Percentiles rank a stretch among this genome's conserved stretches.
Evolutionary conservation across 2,888 invertebrate species (phyloP).

Genomic region (Apotomis turbidana): DNA sequence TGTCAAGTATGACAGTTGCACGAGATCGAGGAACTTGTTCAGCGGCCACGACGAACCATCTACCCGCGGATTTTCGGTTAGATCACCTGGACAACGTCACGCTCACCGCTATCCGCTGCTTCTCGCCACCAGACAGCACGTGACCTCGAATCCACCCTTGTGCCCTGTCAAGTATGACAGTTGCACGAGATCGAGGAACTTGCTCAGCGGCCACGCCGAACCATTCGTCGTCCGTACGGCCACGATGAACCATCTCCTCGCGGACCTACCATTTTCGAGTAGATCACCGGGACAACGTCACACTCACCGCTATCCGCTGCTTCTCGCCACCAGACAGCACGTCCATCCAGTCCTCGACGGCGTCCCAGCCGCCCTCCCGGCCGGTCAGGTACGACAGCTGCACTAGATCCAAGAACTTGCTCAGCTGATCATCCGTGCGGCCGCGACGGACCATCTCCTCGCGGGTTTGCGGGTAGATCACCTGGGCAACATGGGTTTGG

Average conservation of each 20-base stretch:
- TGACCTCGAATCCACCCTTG: no score
- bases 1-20: no score
- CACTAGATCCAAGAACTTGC: constrained; percentile 90
- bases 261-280: no score
- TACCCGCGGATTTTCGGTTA: no score
- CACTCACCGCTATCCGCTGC: constrained; percentile 94
- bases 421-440: constrained; percentile 90
- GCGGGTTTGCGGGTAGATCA: constrained; percentile 96
- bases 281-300: no score
- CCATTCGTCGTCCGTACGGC: constrained; percentile 74
- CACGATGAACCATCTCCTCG: constrained; percentile 81
- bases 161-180: no score
- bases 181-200: no score
- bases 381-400: constrained; percentile 93
- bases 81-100: no score
- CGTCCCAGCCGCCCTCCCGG: constrained; percentile 94
- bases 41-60: constrained; percentile 50
- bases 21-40: no score
- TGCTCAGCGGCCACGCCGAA: no score
- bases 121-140: no score
- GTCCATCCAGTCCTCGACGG: constrained; percentile 99
- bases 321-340: constrained; percentile 99
- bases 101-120: no score
- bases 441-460: constrained; percentile 92
- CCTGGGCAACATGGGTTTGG: constrained; percentile 74